Percentiles rank a stretch among this genome's conserved stretches.
These are phyloP conservation scores for Nebria ingens DNA, from an alignment of 1,140 invertebrate genomes.

Conservation along the genomic window DNA sequence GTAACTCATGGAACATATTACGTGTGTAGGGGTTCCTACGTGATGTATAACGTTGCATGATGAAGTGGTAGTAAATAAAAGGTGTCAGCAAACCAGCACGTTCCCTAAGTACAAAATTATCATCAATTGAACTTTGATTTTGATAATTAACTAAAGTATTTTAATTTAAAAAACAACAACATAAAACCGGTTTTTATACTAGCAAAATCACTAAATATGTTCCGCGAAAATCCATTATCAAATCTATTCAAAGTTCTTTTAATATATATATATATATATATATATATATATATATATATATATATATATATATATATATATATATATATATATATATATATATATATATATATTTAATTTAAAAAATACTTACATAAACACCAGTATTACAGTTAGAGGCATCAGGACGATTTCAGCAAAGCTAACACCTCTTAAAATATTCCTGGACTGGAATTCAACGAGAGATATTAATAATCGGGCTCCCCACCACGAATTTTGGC, in stretches of 20 bases:
- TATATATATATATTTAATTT: constrained; percentile 4
- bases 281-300: too few relatives aligned
- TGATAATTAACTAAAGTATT: too few relatives aligned
- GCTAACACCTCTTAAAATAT: constrained; percentile 76
- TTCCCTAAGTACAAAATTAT: constrained; percentile 57
- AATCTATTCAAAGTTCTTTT: too few relatives aligned
- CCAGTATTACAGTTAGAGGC: constrained; percentile 73
- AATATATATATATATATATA: too few relatives aligned
- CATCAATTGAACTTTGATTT: too few relatives aligned
- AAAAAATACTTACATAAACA: constrained; percentile 66
- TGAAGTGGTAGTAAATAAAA: constrained; percentile 91
- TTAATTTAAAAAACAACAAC: too few relatives aligned
- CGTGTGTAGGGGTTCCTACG: constrained; percentile 91
- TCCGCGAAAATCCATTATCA: too few relatives aligned
- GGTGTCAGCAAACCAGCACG: constrained; percentile 76
- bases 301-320: too few relatives aligned
- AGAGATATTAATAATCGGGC: constrained; percentile 75
- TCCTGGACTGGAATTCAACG: constrained; percentile 76
- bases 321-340: too few relatives aligned
- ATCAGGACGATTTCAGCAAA: constrained; percentile 87
- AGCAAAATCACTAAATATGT: too few relatives aligned
- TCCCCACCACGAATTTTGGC: constrained; percentile 80
- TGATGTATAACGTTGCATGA: constrained; percentile 79
- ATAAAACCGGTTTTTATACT: too few relatives aligned
- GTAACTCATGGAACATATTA: constrained; percentile 74